Conservation (phyloP, 1,140 invertebrate genomes). For the Lucilia sericata region DNA sequence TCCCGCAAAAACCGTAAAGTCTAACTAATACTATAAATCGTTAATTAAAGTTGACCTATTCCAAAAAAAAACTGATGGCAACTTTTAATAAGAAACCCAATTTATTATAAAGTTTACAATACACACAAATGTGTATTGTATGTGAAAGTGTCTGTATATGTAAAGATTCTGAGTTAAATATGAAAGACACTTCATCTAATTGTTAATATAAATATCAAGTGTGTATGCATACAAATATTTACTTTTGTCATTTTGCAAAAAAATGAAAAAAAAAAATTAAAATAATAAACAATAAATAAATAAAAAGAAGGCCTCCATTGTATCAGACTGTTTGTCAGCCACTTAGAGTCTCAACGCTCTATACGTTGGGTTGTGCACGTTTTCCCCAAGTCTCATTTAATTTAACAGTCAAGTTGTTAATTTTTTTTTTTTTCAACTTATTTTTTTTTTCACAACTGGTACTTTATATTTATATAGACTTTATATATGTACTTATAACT, state of each 20-base stretch:
- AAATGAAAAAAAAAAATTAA: slow-evolving; percentile 10
- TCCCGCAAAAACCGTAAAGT: no score
- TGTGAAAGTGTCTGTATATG: background rate
- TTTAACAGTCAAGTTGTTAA: slow-evolving; percentile 38
- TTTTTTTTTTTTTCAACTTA: background rate
- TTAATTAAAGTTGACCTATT: no score
- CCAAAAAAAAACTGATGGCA: background rate
- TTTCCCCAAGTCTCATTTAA: slow-evolving; percentile 36
- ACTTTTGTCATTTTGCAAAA: slow-evolving; percentile 33
- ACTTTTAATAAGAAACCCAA: background rate
- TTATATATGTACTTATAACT: background rate
- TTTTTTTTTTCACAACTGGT: slow-evolving; percentile 19
- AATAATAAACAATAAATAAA: slow-evolving; percentile 32
- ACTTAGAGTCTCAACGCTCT: slow-evolving; percentile 38
- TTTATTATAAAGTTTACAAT: no score
- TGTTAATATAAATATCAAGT: slow-evolving; percentile 42
- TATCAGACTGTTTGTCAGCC: slow-evolving; percentile 37
- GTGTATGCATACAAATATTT: slow-evolving; percentile 36
- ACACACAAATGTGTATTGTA: no score
- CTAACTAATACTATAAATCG: no score
- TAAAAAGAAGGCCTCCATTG: slow-evolving; percentile 39
- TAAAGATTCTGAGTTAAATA: background rate
- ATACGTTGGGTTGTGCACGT: slow-evolving; percentile 38
- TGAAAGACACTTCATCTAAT: slow-evolving; percentile 34
- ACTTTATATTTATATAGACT: background rate